Conservation (phyloP, 2,113 vertebrate genomes). For the Zosterops pallidus region DNA sequence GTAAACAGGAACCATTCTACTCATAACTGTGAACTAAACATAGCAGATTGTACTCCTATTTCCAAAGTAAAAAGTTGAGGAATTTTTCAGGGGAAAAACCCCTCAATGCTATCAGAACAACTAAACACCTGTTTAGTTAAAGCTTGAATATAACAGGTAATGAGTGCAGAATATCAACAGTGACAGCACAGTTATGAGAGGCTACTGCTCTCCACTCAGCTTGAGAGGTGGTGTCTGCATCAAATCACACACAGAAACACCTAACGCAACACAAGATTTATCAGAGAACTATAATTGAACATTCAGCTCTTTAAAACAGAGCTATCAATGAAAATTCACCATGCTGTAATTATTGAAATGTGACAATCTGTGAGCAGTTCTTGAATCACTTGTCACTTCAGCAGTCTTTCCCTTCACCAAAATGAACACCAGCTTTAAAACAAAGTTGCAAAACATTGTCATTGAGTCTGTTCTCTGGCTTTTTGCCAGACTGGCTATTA, state of each 20-base stretch:
- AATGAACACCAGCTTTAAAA: background rate
- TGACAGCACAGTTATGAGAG: background rate
- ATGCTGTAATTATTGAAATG: background rate
- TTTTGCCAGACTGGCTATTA: background rate
- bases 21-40: background rate
- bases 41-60: background rate
- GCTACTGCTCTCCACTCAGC: background rate
- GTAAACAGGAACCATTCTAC: background rate
- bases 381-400: background rate
- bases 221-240: background rate
- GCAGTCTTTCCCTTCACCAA: background rate
- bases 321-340: background rate
- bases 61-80: background rate
- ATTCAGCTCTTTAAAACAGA: background rate
- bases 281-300: background rate
- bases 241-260: background rate
- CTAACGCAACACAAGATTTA: background rate
- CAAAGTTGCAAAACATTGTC: background rate
- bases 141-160: background rate
- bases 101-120: background rate
- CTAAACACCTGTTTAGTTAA: background rate
- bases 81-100: background rate
- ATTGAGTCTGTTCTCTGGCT: background rate
- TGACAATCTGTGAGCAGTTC: background rate
- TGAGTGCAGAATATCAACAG: background rate